Evolutionary conservation across 1,140 invertebrate genomes (phyloP).

Genomic region (Drosophila dunni): DNA sequence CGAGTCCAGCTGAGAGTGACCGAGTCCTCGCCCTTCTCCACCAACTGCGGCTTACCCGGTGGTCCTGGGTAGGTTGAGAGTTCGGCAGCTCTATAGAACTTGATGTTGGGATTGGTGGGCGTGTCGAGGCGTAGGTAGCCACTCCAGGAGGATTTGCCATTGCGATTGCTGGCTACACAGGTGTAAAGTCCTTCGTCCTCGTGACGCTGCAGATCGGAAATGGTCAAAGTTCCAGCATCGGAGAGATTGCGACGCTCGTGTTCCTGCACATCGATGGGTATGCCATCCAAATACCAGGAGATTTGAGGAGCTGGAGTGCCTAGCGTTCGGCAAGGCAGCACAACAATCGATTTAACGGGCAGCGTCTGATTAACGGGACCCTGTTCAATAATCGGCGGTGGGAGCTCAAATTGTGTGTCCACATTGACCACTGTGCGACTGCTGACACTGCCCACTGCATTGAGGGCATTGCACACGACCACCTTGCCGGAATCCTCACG

Average conservation of each 20-base stretch:
- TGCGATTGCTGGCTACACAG: conserved; percentile 92
- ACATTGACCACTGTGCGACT: conserved; percentile 91
- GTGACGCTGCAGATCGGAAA: conserved; percentile 90
- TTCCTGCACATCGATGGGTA: conserved; percentile 87
- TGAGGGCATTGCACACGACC: conserved; percentile 92
- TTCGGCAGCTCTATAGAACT: conserved; percentile 92
- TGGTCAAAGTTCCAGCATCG: conserved; percentile 89
- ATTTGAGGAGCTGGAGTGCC: conserved; percentile 91
- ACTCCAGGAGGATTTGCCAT: conserved; percentile 94
- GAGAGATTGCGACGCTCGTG: conserved; percentile 89
- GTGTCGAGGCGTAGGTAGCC: conserved; percentile 91
- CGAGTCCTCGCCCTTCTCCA: conserved; percentile 91
- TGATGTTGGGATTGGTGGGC: conserved; percentile 93
- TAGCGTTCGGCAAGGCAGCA: conserved; percentile 90
- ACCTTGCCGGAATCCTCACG: conserved; percentile 88
- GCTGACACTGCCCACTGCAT: conserved; percentile 91
- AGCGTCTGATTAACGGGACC: conserved; percentile 96
- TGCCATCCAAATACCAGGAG: conserved; percentile 93
- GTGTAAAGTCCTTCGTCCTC: conserved; percentile 92
- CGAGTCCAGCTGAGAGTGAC: conserved; percentile 93
- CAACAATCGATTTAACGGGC: conserved; percentile 90
- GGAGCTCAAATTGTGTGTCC: conserved; percentile 90
- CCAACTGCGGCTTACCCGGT: conserved; percentile 90
- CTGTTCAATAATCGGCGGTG: conserved; percentile 94
- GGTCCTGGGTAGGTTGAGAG: conserved; percentile 90